Conservation (phyloP, 2,797 vertebrate species). For the Melanotaenia parkinsoni region DNA sequence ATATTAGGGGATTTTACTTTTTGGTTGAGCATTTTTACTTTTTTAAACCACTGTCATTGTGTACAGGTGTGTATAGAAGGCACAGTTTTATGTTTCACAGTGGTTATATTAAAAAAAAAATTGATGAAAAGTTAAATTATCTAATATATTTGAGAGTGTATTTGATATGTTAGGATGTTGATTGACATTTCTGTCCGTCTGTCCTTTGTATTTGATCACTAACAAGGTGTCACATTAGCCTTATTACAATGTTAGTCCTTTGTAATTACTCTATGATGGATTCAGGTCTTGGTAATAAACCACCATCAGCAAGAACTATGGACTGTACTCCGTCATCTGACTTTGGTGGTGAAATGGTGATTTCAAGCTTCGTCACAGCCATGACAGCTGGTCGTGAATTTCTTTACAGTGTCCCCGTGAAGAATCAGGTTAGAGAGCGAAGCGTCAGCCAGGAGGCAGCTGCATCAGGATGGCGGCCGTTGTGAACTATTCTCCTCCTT, state of each 20-base stretch:
- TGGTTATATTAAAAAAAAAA: neutral
- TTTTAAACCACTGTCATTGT: neutral
- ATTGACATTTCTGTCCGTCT: neutral
- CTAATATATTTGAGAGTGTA: neutral
- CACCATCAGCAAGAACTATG: neutral
- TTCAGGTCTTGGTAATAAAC: neutral
- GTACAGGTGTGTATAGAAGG: neutral
- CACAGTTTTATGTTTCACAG: neutral
- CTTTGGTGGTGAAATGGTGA: neutral
- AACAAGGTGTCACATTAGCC: slow-evolving; percentile 6
- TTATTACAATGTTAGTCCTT: neutral
- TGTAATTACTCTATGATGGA: neutral
- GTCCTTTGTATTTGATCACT: neutral
- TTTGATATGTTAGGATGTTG: neutral
- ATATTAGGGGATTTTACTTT: slow-evolving; percentile 12
- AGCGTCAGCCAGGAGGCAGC: slow-evolving; percentile 36
- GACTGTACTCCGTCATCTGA: neutral
- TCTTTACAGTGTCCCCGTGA: slow-evolving; percentile 57
- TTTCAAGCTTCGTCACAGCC: neutral
- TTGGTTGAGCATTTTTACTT: slow-evolving; percentile 14
- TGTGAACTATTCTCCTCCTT: slow-evolving; percentile 92
- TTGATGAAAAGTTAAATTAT: neutral
- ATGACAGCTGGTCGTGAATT: neutral
- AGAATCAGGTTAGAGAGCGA: slow-evolving; percentile 30
- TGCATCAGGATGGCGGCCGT: slow-evolving; percentile 86